Evolutionary conservation across 2,113 vertebrate genomes (phyloP), one percentile per base, ranked within the genome.

Genomic region (Leptodactylus fuscus): DNA sequence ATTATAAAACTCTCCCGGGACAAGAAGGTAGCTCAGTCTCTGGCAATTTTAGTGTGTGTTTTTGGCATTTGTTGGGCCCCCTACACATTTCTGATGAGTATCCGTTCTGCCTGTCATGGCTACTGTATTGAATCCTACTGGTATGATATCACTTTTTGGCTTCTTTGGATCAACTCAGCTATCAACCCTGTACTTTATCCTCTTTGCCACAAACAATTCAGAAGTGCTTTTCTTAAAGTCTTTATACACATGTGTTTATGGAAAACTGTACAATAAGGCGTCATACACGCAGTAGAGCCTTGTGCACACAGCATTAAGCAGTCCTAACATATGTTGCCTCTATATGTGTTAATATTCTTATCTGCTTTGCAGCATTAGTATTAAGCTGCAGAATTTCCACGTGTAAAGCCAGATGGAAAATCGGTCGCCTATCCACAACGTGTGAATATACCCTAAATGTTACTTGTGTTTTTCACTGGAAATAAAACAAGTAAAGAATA

Each of bases 21-120:
- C 87, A 96, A 93, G 88, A 96, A 94, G 89, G 89, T 95, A 24
- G 96, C 95, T 0, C 96, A 94, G 90, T 96, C 95, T 0, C 93
- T 97, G 67, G 94, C 94, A 27, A 89, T 97, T 87, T 94, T 96
- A 62, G 93, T 96, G 3, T 92, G 92, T 71, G 91, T 90, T 48
- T 97, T 97, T 92, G 90, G 89, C 58, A 29, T 96, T 87, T 96
- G 96, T 91, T 97, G 97, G 96, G 94, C 95, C 55, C 95, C 96
- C 0, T 96, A 96, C 88, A 94, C 94, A 70, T 90, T 97, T 51
- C 88, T 94, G 51, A 95, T 95, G 91, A 94, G 96, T 88, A 91
- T 95, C 83, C 85, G 89, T 62, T 95, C 95, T 1, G 87, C 85
- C 87, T 95, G 92, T 81, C 87, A 89, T 24, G 87, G 89, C 46